phyloP scores from a whole-genome alignment of 2,113 vertebrate genomes.

The Tenebrosternarchus preto region DNA sequence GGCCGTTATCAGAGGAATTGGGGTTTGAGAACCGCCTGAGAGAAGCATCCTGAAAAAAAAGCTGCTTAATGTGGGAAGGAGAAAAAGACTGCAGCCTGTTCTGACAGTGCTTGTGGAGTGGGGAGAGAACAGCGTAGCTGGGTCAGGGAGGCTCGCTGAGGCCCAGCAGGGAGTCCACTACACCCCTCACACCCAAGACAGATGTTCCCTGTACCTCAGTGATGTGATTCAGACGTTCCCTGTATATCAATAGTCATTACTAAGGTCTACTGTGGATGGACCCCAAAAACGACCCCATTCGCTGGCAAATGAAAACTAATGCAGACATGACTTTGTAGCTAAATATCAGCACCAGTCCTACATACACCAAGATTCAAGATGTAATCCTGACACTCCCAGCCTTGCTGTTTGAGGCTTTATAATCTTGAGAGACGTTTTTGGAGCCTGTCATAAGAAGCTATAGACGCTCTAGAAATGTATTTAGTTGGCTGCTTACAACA shows the following conservation, averaged over 20 bases:
- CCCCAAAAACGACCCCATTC: background rate
- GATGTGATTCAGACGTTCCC: background rate
- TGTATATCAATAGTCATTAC: background rate
- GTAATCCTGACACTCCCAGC: too few species aligned
- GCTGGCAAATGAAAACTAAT: background rate
- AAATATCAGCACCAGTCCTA: too few species aligned
- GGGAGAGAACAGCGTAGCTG: slow-evolving; percentile 58
- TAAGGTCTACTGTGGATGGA: background rate
- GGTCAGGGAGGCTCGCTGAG: slow-evolving; percentile 47
- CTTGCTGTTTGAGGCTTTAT: too few species aligned
- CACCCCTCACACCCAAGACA: background rate
- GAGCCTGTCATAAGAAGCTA: too few species aligned
- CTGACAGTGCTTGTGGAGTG: slow-evolving; percentile 60
- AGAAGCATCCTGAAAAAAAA: background rate
- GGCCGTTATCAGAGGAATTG: background rate
- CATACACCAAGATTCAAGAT: too few species aligned
- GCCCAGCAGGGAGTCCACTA: slow-evolving; percentile 12
- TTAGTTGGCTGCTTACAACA: too few species aligned
- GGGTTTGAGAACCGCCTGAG: background rate
- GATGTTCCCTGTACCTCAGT: background rate
- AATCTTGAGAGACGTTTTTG: too few species aligned
- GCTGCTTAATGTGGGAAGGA: slow-evolving; percentile 1
- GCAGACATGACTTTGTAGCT: background rate
- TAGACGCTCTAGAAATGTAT: too few species aligned
- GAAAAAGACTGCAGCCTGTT: slow-evolving; percentile 58